phyloP scores from a whole-genome alignment of 1,140 invertebrate species.

The Scaptomyza hsui region DNA sequence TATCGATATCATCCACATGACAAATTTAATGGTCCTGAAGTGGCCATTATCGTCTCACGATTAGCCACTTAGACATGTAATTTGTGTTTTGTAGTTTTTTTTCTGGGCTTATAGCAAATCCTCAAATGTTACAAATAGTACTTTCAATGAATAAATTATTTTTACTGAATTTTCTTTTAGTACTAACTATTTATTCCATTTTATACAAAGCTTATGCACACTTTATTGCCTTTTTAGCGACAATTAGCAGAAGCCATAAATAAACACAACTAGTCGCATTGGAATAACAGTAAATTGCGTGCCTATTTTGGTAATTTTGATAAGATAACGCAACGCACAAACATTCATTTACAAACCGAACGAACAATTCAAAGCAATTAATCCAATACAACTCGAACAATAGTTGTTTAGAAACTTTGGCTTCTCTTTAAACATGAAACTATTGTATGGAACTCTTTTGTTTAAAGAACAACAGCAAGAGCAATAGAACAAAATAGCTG shows the following conservation, averaged over 20 bases:
- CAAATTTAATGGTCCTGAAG: conserved; percentile 31
- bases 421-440: conserved; percentile 20
- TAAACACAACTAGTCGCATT: neutral
- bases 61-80: conserved; percentile 49
- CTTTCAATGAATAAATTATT: neutral
- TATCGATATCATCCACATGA: conserved; percentile 31
- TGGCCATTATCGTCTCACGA: conserved; percentile 38
- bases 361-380: neutral
- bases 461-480: conserved; percentile 8
- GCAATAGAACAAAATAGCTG: conserved; percentile 10
- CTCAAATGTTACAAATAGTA: too few relatives aligned
- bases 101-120: neutral
- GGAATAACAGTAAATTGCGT: neutral
- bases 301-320: neutral
- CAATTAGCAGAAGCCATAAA: conserved; percentile 1
- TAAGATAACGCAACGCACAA: conserved; percentile 9
- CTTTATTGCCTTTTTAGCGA: neutral
- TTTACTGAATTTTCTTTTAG: neutral
- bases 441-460: conserved; percentile 11
- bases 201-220: neutral
- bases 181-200: neutral
- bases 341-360: neutral
- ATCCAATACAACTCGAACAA: neutral
- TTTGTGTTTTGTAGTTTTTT: conserved; percentile 16
- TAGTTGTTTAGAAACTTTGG: conserved; percentile 7